Base-by-base conservation (phyloP, 2,888 invertebrate genomes). In the Parascotia fuliginaria region DNA sequence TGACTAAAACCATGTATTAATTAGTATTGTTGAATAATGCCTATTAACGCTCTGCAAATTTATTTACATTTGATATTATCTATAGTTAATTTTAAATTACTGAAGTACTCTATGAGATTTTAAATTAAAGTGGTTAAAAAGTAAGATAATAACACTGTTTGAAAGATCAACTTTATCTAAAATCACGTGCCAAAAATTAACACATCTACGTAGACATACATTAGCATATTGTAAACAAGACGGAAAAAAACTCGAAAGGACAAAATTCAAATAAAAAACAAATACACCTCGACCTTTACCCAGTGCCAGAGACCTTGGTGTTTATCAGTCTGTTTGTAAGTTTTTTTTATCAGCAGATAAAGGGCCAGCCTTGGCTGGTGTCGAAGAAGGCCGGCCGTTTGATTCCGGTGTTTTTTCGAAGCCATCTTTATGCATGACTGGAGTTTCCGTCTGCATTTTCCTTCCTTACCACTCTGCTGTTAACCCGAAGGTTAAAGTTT, bases 251-350 rank as follows among this genome's bases (percentile, higher is more conserved):
- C 65, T 65, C 67, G 36, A 55, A 44, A 58, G 58, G 46, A 42
- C 63, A 53, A 53, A 44, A 54, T 53, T 56, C 63, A 64, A 70
- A 67, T 64, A 58, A 67, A 70, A 71, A 65, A 67, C 61, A 65
- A 64, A 71, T 64, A 75, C 69, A 73, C 80, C 79, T 81, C 83
- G 85, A 89, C 87, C 89, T 89, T 88, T 87, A 85, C 81, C 85
- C 83, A 81, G 66, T 74, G 75, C 66, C 76, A 77, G 65, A 74
- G 86, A 80, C 87, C 89, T 87, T 85, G 87, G 64, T 75, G 75
- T 65, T 80, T 87, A 82, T 87, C 87, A 79, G 70, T 59, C 63
- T 77, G 75, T 80, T 79, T 77, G 75, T 77, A 66, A 54, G 65
- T 74, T 77, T 79, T 74, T 79, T n/a, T 83, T 85, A 86, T 85